These are phyloP conservation scores for Prinia subflava DNA, from an alignment of 2,113 vertebrate genomes.

Conservation along the genomic window DNA sequence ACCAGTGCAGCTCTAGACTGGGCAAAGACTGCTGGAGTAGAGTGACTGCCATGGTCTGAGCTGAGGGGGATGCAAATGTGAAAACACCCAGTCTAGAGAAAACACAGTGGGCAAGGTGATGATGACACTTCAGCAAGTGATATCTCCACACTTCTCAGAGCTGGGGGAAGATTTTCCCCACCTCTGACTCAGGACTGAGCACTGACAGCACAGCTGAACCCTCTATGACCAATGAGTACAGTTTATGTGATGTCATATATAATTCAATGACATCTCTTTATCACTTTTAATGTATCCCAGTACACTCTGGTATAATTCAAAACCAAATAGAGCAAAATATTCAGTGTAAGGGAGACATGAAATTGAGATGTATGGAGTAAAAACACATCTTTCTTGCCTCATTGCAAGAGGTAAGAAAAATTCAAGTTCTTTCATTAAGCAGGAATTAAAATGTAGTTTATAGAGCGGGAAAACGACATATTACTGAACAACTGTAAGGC, in stretches of 20 bases:
- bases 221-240: neutral
- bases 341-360: neutral
- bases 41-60: neutral
- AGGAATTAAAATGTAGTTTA: slow-evolving; percentile 19
- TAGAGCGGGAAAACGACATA: neutral
- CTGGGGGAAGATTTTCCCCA: neutral
- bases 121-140: neutral
- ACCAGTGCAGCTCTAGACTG: neutral
- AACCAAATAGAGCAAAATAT: neutral
- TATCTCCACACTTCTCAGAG: neutral
- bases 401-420: neutral
- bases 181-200: neutral
- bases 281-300: neutral
- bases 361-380: neutral
- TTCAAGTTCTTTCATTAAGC: neutral
- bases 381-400: neutral
- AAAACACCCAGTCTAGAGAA: neutral
- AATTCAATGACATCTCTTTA: neutral
- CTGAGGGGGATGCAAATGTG: neutral
- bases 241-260: neutral
- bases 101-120: neutral
- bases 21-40: neutral
- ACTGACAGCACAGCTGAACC: neutral
- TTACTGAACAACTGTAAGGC: neutral
- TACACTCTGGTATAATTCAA: neutral